These are phyloP conservation scores for Rhynchophorus ferrugineus DNA, from an alignment of 1,140 invertebrate genomes.

Conservation along the genomic window DNA sequence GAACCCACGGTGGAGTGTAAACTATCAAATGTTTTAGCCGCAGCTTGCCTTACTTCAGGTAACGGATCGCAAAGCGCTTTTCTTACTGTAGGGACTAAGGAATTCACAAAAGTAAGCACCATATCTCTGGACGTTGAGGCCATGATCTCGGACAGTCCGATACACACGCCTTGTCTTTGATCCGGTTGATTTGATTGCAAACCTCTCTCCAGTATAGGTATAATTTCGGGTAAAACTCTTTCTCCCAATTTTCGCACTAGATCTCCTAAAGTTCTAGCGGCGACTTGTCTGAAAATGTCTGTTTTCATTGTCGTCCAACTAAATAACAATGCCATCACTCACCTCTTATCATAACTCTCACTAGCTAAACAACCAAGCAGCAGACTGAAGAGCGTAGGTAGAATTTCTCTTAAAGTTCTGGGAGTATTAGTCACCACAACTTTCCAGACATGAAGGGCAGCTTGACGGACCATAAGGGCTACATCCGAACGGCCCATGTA, in stretches of 20 bases:
- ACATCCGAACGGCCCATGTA: slow-evolving; percentile 98
- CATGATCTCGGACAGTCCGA: slow-evolving; percentile 97
- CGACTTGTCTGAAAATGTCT: slow-evolving; percentile 69
- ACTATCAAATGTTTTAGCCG: slow-evolving; percentile 94
- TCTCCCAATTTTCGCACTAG: slow-evolving; percentile 96
- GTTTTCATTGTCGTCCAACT: not conserved
- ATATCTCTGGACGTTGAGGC: slow-evolving; percentile 92
- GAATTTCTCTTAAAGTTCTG: slow-evolving; percentile 90
- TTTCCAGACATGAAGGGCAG: slow-evolving; percentile 97
- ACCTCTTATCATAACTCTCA: slow-evolving; percentile 84
- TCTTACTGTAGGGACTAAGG: slow-evolving; percentile 92
- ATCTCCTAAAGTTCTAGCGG: slow-evolving; percentile 93
- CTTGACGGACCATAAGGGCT: slow-evolving; percentile 92
- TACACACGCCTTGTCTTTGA: slow-evolving; percentile 95
- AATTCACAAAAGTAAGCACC: slow-evolving; percentile 89
- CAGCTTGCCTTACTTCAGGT: slow-evolving; percentile 86
- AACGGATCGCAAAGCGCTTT: slow-evolving; percentile 89
- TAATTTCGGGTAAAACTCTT: slow-evolving; percentile 93
- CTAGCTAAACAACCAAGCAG: slow-evolving; percentile 89
- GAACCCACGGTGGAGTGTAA: slow-evolving; percentile 91
- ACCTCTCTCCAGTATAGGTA: slow-evolving; percentile 92
- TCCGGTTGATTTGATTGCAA: slow-evolving; percentile 84
- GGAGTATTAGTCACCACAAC: slow-evolving; percentile 94
- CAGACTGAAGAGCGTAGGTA: slow-evolving; percentile 88
- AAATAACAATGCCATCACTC: not conserved